These are phyloP conservation scores for Eptesicus fuscus DNA, from an alignment of 2,113 vertebrate genomes.

Conservation along the genomic window DNA sequence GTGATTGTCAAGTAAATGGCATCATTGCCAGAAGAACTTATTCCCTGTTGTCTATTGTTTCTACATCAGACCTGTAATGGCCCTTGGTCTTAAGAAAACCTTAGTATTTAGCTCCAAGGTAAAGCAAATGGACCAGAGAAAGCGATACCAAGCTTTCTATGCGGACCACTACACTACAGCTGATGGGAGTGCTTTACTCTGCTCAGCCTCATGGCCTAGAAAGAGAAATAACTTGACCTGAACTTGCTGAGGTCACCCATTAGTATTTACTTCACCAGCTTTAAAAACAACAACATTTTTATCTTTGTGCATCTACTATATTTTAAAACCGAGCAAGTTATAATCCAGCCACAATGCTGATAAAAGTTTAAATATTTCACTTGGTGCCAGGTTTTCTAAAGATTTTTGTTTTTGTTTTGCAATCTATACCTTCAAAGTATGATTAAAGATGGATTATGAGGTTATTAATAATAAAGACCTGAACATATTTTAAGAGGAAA, in stretches of 20 bases:
- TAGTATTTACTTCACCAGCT: not conserved
- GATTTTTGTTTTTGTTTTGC: not conserved
- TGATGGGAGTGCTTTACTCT: not conserved
- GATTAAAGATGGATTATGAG: not conserved
- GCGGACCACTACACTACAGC: not conserved
- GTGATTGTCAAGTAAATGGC: no score
- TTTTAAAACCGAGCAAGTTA: not conserved
- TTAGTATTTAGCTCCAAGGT: not conserved
- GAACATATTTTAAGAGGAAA: not conserved
- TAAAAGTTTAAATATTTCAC: conserved; percentile 1
- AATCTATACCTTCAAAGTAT: not conserved
- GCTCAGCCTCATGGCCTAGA: not conserved
- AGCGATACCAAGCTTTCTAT: not conserved
- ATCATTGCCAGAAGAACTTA: not conserved
- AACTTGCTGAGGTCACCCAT: not conserved
- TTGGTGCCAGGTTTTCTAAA: not conserved
- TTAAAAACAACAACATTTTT: not conserved
- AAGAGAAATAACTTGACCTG: not conserved
- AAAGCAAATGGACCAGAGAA: not conserved
- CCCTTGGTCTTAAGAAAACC: not conserved
- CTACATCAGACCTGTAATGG: not conserved
- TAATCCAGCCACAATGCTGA: not conserved
- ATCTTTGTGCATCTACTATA: not conserved
- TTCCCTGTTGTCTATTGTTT: not conserved
- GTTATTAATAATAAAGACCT: not conserved